Conservation (phyloP, 2,888 invertebrate species). For the Clostera curtula region DNA sequence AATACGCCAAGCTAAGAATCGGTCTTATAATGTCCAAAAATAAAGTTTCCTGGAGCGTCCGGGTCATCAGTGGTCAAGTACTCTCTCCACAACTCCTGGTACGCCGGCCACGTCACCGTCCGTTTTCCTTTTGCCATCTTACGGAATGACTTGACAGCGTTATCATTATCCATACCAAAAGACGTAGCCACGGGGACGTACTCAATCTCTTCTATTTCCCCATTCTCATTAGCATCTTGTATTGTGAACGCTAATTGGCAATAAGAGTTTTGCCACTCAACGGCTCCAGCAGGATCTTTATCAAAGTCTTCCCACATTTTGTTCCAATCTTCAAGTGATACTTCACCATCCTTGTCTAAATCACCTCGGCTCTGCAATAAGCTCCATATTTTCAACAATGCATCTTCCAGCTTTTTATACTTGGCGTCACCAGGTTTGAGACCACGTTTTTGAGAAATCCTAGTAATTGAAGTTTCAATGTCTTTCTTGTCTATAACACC, state of each 20-base stretch:
- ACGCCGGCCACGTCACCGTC: conserved; percentile 83
- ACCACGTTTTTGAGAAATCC: conserved; percentile 85
- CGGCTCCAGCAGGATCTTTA: conserved; percentile 81
- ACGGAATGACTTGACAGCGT: conserved; percentile 84
- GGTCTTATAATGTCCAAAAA: conserved; percentile 75
- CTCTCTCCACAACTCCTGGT: conserved; percentile 87
- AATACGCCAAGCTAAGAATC: too few relatives aligned
- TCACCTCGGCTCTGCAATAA: conserved; percentile 88
- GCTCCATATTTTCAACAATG: conserved; percentile 88
- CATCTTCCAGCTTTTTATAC: conserved; percentile 82
- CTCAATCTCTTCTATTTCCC: conserved; percentile 84
- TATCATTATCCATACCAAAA: conserved; percentile 83
- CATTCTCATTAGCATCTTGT: conserved; percentile 89
- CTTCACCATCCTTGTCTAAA: conserved; percentile 88
- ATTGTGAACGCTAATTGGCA: conserved; percentile 91
- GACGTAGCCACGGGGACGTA: conserved; percentile 87
- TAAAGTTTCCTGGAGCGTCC: conserved; percentile 89
- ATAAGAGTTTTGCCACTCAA: conserved; percentile 89
- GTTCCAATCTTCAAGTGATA: conserved; percentile 91
- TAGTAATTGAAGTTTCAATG: conserved; percentile 89
- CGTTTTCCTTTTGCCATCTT: conserved; percentile 85
- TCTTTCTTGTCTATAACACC: conserved; percentile 91
- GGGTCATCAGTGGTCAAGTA: conserved; percentile 89
- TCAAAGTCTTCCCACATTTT: conserved; percentile 89
- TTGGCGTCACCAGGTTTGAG: conserved; percentile 84